These are phyloP conservation scores for Bombus polaris DNA, from an alignment of 1,140 invertebrate genomes.

Conservation along the genomic window DNA sequence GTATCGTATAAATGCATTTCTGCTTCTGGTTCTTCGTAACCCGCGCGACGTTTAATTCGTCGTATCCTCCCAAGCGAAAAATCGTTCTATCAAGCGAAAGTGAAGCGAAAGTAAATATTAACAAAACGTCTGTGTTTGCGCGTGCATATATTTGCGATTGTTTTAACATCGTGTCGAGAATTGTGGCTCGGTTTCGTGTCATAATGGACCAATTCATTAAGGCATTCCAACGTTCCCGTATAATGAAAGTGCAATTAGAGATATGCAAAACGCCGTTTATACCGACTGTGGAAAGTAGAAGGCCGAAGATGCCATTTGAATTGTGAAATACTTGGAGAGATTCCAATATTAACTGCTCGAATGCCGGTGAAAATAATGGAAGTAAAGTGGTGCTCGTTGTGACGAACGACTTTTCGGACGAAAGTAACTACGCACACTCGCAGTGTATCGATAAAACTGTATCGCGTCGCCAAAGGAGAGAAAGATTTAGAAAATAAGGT, in stretches of 20 bases:
- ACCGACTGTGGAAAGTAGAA: conserved; percentile 57
- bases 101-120: conserved; percentile 12
- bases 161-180: neutral
- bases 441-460: conserved; percentile 55
- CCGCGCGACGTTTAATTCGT: neutral
- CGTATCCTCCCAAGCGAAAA: neutral
- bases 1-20: neutral
- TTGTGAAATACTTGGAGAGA: conserved; percentile 72
- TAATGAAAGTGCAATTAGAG: conserved; percentile 73
- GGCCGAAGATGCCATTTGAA: conserved; percentile 68
- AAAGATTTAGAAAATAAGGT: neutral
- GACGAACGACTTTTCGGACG: conserved; percentile 41
- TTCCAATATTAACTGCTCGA: conserved; percentile 72
- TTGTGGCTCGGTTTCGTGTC: neutral
- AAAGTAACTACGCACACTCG: neutral
- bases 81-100: neutral
- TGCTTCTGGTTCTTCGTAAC: neutral
- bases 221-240: conserved; percentile 61
- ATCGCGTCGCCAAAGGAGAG: neutral
- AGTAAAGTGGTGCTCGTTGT: conserved; percentile 52
- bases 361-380: conserved; percentile 66
- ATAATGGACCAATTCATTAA: conserved; percentile 70
- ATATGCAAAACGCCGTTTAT: conserved; percentile 73
- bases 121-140: neutral
- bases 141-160: conserved; percentile 42